These are phyloP conservation scores for Rhizoglyphus robini DNA, from an alignment of 1,140 invertebrate genomes.

Conservation along the genomic window DNA sequence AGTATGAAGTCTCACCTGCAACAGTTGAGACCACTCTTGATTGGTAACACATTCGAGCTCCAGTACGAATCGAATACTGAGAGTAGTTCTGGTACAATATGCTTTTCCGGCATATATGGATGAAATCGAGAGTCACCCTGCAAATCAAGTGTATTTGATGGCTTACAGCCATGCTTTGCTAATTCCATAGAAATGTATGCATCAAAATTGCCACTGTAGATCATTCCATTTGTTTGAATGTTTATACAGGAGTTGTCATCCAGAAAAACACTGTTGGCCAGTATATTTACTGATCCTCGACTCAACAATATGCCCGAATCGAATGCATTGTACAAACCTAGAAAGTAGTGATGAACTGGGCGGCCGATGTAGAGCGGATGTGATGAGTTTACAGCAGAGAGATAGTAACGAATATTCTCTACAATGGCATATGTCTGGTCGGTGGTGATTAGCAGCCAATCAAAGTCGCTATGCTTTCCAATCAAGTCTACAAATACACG, in stretches of 20 bases:
- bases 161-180: constrained; percentile 19
- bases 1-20: no score
- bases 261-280: constrained; percentile 3
- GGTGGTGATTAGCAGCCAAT: constrained; percentile 36
- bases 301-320: constrained; percentile 27
- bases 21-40: constrained; percentile 32
- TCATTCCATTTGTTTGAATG: not conserved
- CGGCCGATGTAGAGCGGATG: constrained; percentile 27
- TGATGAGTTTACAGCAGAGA: constrained; percentile 25
- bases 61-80: constrained; percentile 28
- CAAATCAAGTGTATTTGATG: constrained; percentile 26
- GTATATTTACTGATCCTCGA: constrained; percentile 16
- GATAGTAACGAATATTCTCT: constrained; percentile 32
- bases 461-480: constrained; percentile 24
- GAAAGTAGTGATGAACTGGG: constrained; percentile 24
- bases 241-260: constrained; percentile 15
- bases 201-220: constrained; percentile 23
- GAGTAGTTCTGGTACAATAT: constrained; percentile 27
- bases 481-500: constrained; percentile 20
- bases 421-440: constrained; percentile 36
- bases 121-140: constrained; percentile 25
- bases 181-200: constrained; percentile 24
- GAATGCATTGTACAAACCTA: constrained; percentile 26
- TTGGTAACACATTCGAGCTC: constrained; percentile 26
- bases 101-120: constrained; percentile 26